A percentile compares a stretch with the other conserved stretches of the same genome.
phyloP scores from a whole-genome alignment of 2,113 vertebrate species.

The Colaptes auratus region DNA sequence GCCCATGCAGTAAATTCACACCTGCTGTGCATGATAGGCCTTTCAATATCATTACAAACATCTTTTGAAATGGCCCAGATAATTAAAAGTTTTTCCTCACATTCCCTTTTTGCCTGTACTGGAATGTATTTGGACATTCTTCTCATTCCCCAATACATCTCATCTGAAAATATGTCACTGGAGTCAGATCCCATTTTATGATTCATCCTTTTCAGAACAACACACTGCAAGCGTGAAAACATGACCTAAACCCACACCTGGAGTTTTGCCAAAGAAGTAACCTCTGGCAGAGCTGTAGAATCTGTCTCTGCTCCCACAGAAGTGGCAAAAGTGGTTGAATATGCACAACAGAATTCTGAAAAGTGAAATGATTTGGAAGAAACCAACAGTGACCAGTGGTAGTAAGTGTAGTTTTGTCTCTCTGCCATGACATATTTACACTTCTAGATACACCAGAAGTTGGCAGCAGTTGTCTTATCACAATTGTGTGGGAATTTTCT shows the following conservation, averaged over 20 bases:
- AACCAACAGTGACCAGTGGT: neutral
- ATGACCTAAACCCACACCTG: neutral
- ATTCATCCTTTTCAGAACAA: neutral
- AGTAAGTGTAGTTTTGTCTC: neutral
- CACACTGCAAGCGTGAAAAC: neutral
- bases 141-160: accelerated
- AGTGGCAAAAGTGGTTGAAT: neutral
- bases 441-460: neutral
- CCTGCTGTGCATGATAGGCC: neutral
- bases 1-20: neutral
- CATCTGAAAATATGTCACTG: neutral
- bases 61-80: neutral
- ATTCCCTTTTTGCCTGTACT: neutral
- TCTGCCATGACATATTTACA: neutral
- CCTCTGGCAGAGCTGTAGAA: neutral
- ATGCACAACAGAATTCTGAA: neutral
- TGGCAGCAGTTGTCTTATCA: neutral
- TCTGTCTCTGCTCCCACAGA: neutral
- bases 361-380: neutral
- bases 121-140: neutral
- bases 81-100: neutral
- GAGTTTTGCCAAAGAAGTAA: neutral
- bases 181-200: neutral
- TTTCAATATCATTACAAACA: neutral
- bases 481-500: neutral